A percentile compares a stretch with the other conserved stretches of the same genome.
Evolutionary conservation across 2,888 invertebrate genomes (phyloP).

Genomic region (Gymnosoma rotundatum): DNA sequence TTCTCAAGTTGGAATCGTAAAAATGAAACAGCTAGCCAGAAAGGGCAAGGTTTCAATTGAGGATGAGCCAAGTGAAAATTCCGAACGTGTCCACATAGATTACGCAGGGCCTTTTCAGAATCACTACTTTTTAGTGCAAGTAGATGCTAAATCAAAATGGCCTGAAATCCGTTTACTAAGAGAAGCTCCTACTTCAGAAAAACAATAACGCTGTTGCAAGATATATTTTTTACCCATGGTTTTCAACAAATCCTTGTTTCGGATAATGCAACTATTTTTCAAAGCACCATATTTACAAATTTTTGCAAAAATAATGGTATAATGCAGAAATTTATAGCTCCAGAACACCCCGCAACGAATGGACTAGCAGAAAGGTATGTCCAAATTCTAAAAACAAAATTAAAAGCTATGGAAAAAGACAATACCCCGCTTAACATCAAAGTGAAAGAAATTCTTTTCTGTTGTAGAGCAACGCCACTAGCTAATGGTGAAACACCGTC

Average conservation of each 20-base stretch:
- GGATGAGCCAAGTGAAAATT: too few relatives aligned
- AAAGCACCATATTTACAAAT: too few relatives aligned
- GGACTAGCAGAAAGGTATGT: too few relatives aligned
- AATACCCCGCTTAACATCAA: constrained; percentile 80
- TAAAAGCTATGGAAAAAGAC: constrained; percentile 56
- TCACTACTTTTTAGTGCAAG: constrained; percentile 15
- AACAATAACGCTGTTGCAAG: too few relatives aligned
- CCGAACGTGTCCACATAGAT: constrained; percentile 3
- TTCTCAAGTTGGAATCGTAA: too few relatives aligned
- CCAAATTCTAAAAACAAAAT: too few relatives aligned
- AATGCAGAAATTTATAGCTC: too few relatives aligned
- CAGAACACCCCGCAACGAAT: too few relatives aligned
- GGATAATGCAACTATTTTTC: constrained; percentile 1
- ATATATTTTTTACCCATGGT: too few relatives aligned
- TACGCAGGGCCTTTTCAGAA: constrained; percentile 3
- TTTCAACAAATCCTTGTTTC: constrained; percentile 28
- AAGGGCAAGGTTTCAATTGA: too few relatives aligned
- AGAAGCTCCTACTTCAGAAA: constrained; percentile 9
- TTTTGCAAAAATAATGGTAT: too few relatives aligned
- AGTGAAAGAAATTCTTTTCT: not conserved
- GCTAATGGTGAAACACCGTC: constrained; percentile 41
- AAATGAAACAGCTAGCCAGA: not conserved
- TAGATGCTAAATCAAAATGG: constrained; percentile 58
- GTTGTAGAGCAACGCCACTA: constrained; percentile 54
- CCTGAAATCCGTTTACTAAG: constrained; percentile 38